Evolutionary conservation across 2,797 vertebrate species (phyloP).

Genomic region (Scolopax bukidnonensis): DNA sequence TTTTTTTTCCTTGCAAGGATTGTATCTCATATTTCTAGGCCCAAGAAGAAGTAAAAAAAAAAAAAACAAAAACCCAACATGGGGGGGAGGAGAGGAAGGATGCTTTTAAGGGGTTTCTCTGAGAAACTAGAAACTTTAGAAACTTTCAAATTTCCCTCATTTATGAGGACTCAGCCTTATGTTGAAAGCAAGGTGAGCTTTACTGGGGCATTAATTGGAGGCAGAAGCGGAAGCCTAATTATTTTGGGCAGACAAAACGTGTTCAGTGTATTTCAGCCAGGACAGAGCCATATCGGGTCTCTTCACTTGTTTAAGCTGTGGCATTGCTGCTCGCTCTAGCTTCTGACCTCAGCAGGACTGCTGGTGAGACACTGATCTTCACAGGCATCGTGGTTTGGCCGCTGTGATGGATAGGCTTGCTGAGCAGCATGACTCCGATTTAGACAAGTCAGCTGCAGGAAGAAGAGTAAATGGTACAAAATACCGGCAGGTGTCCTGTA

Average conservation of each 20-base stretch:
- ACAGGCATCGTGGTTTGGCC: not conserved
- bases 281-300: not conserved
- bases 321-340: not conserved
- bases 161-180: not conserved
- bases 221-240: not conserved
- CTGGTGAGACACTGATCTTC: not conserved
- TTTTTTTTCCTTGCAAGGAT: not conserved
- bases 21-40: not conserved
- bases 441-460: not conserved
- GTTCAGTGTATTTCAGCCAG: not conserved
- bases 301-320: not conserved
- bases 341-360: not conserved
- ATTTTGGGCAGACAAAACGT: not conserved
- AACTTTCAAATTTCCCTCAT: not conserved
- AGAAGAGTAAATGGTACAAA: not conserved
- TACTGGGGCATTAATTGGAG: not conserved
- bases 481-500: not conserved
- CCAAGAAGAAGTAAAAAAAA: not conserved
- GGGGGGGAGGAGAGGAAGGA: too few relatives aligned
- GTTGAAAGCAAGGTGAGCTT: not conserved
- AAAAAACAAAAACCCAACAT: not conserved
- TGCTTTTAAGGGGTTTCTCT: not conserved
- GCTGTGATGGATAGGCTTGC: fast-evolving
- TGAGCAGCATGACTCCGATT: not conserved
- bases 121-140: not conserved